Percentiles rank a stretch among this genome's conserved stretches.
These are phyloP conservation scores for Steinernema feltiae DNA, from an alignment of 1,140 invertebrate genomes.

Conservation along the genomic window DNA sequence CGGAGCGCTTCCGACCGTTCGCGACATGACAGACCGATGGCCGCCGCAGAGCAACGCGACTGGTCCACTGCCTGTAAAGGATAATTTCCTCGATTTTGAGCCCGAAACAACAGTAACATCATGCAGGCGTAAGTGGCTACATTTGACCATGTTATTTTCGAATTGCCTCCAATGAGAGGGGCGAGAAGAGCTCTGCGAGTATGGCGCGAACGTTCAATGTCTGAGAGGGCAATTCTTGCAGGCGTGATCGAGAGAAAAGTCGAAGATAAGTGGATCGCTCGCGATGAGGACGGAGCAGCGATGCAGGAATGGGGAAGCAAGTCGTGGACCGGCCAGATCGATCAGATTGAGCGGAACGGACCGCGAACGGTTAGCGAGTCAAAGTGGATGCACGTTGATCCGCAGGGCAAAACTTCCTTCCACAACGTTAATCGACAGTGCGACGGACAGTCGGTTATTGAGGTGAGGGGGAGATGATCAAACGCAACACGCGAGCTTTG, in stretches of 20 bases:
- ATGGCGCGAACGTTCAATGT: too few relatives aligned
- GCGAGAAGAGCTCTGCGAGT: not conserved
- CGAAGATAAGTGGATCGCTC: constrained; percentile 36
- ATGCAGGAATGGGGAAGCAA: constrained; percentile 28
- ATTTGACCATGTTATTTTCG: not conserved
- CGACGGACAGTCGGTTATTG: constrained; percentile 29
- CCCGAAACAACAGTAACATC: not conserved
- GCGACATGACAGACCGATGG: constrained; percentile 20
- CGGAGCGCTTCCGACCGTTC: constrained; percentile 15
- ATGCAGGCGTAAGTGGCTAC: constrained; percentile 5
- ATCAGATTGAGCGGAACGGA: constrained; percentile 19
- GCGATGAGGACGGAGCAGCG: constrained; percentile 29
- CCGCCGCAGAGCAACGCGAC: constrained; percentile 29
- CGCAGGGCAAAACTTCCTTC: constrained; percentile 27
- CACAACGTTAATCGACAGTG: constrained; percentile 36
- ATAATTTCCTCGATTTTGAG: not conserved
- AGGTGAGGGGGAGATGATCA: constrained; percentile 15
- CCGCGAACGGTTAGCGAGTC: constrained; percentile 30
- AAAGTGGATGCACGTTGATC: constrained; percentile 20
- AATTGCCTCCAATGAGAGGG: constrained; percentile 12
- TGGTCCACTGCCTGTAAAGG: constrained; percentile 21
- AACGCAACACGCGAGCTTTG: not conserved
- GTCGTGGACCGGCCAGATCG: constrained; percentile 24
- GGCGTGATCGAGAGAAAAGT: constrained; percentile 37
- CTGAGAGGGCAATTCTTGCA: constrained; percentile 19